Base-by-base conservation (phyloP, 2,888 invertebrate genomes). In the Tolmerus cingulatus region DNA sequence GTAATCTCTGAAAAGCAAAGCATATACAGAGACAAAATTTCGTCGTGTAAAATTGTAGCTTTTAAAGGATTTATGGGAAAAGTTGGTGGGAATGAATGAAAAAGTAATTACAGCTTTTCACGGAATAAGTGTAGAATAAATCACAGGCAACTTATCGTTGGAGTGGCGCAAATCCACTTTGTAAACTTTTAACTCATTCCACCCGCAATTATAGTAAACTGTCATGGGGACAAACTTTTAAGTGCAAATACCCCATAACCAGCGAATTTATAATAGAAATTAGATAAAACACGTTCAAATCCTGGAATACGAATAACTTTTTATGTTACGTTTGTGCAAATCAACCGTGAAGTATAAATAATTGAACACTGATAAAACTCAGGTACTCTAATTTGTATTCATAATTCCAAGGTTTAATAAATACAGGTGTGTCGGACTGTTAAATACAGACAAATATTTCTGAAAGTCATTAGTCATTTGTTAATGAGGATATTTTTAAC, bases 61-160 rank as follows among this genome's bases (percentile, higher is more conserved):
- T 82, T 37, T 37, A 82, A 66, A 66, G 66, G 82, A 82, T 82
- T 82, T 66, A 82, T 82, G 82, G 57, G 82, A 19, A 66, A 82
- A 82, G 57, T 82, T 82, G 34, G 57, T 23, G 57, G 16, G 82
- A 34, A 82, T 57, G 82, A 82, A 37, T 82, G 57, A 66, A 82
- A 82, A 82, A 82, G 82, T 82, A 82, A 82, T 82, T 82, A 82
- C 82, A 3, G 66, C 30, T 37, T 82, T 19, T 82, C 66, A 57
- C 51, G 66, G 19, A 82, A 66, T 82, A 57, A 82, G 82, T 55
- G 23, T 4, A 34, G 82, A 82, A 82, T 82, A 82, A 82, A 82
- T 82, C 82, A 57, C 82, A 82, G 66, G 66, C 66, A 66, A 66
- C 66, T 66, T 66, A 66, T 66, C 66, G 66, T 27, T 66, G 27